These are phyloP conservation scores for Bombus terrestris DNA, from an alignment of 1,140 invertebrate genomes.

Conservation along the genomic window DNA sequence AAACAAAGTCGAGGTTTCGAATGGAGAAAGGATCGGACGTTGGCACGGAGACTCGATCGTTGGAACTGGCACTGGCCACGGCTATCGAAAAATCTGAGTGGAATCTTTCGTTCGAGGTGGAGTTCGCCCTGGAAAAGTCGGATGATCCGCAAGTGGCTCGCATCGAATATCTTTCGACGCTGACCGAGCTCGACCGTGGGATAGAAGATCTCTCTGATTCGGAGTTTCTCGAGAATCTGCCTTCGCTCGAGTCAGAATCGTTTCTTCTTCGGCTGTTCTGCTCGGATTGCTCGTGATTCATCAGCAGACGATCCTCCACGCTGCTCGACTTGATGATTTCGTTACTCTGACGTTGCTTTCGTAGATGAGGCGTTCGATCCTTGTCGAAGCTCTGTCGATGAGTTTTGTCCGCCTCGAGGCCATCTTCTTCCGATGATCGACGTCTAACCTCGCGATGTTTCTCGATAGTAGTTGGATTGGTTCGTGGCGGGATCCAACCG, in stretches of 20 bases:
- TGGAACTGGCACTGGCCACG: conserved; percentile 79
- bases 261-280: conserved; percentile 64
- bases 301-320: conserved; percentile 76
- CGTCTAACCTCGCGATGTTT: conserved; percentile 90
- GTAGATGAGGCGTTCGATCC: conserved; percentile 47
- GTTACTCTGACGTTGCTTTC: conserved; percentile 74
- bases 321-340: conserved; percentile 81
- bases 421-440: conserved; percentile 77
- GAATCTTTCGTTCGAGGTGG: conserved; percentile 80
- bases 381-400: conserved; percentile 66
- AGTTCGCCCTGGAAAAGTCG: conserved; percentile 80
- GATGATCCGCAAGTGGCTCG: conserved; percentile 80
- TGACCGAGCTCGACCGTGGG: conserved; percentile 78
- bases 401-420: conserved; percentile 53
- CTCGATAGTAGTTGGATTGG: conserved; percentile 87
- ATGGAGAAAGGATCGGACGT: conserved; percentile 80
- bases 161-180: conserved; percentile 80
- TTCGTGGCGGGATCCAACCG: conserved; percentile 86
- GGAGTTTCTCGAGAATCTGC: conserved; percentile 77
- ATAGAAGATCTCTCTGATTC: conserved; percentile 80
- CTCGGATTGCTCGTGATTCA: conserved; percentile 68
- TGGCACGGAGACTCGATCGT: conserved; percentile 78
- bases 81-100: conserved; percentile 82
- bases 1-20: conserved; percentile 78
- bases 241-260: conserved; percentile 80